phyloP scores from a whole-genome alignment of 2,113 vertebrate species.

The Entelurus aequoreus region DNA sequence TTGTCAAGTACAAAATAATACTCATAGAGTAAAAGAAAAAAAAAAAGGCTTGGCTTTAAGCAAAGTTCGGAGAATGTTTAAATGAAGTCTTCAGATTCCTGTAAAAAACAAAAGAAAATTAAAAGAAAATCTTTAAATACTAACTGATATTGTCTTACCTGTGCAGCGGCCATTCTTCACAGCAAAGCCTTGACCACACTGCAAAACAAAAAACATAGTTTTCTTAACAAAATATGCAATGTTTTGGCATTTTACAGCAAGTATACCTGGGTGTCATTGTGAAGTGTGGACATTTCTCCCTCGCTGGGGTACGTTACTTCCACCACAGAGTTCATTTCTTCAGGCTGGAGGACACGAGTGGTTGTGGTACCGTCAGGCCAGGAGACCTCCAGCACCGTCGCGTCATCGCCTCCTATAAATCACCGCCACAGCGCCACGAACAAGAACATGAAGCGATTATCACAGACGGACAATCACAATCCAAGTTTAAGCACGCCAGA shows the following conservation, averaged over 20 bases:
- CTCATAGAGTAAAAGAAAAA: not conserved
- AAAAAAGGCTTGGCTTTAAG: slow-evolving; percentile 13
- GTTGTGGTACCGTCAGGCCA: slow-evolving; percentile 78
- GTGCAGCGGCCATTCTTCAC: slow-evolving; percentile 78
- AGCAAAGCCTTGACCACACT: slow-evolving; percentile 86
- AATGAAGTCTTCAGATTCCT: slow-evolving; percentile 45
- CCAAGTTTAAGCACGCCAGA: too few relatives aligned
- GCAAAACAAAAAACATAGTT: slow-evolving; percentile 20
- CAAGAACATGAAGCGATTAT: not conserved
- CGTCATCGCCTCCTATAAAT: slow-evolving; percentile 76
- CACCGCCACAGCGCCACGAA: not conserved
- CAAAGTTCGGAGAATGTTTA: slow-evolving; percentile 14
- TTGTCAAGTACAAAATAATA: not conserved
- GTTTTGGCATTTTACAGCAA: not conserved
- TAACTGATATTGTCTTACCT: slow-evolving; percentile 64
- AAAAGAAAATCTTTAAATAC: slow-evolving; percentile 1
- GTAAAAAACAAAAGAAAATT: slow-evolving; percentile 18
- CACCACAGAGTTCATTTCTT: slow-evolving; percentile 82
- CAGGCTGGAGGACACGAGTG: slow-evolving; percentile 66
- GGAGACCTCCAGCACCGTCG: slow-evolving; percentile 83
- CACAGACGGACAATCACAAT: not conserved
- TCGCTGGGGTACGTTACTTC: slow-evolving; percentile 77
- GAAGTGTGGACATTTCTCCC: slow-evolving; percentile 38
- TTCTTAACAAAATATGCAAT: not conserved
- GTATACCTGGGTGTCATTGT: slow-evolving; percentile 73